Evolutionary conservation across 2,797 vertebrate species (phyloP), one percentile per base, ranked within the genome.

Genomic region (Poecilia velifera): DNA sequence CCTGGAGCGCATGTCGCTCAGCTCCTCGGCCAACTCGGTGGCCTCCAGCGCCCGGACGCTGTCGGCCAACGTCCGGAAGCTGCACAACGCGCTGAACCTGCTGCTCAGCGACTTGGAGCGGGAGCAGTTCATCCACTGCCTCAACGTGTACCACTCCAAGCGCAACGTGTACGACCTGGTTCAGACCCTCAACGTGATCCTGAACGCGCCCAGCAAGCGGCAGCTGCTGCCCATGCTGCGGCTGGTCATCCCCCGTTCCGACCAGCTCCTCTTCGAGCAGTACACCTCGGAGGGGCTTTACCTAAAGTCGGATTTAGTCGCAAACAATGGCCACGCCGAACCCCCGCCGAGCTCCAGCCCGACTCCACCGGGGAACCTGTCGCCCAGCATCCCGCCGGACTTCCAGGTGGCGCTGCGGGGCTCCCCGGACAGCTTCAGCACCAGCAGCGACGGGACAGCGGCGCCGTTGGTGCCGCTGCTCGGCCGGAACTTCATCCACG

Each of bases 91-190:
- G 80, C 97, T 99, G 81, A 98, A 96, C 80, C 95, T 96, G 76
- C 96, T 99, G 90, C 97, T 99, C 82, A 97, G 94, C 94, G 98
- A 99, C 84, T 87, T 93, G 16, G 98, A 99, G 94, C 90, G 98
- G 86, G 97, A 98, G 94, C 98, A 97, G 92, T 98, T 99, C 94
- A 97, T 98, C 90, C 98, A 98, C 95, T 99, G 98, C 93, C 96
- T 99, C 64, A 98, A 99, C 84, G 97, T 97, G 0, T 99, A 99
- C 94, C 98, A 98, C 95, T 96, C 97, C 92, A 97, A 97, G 83
- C 95, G 98, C 90, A 99, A 99, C 93, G 98, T 99, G 82, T 99
- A 96, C 93, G 98, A 99, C 94, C 95, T 99, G 94, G 98, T 99
- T 72, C 97, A 96, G 95, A 98, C 97, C 43, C 96, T 99, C 79